These are phyloP conservation scores for Drosophila busckii DNA, from an alignment of 1,140 invertebrate species.

Conservation along the genomic window DNA sequence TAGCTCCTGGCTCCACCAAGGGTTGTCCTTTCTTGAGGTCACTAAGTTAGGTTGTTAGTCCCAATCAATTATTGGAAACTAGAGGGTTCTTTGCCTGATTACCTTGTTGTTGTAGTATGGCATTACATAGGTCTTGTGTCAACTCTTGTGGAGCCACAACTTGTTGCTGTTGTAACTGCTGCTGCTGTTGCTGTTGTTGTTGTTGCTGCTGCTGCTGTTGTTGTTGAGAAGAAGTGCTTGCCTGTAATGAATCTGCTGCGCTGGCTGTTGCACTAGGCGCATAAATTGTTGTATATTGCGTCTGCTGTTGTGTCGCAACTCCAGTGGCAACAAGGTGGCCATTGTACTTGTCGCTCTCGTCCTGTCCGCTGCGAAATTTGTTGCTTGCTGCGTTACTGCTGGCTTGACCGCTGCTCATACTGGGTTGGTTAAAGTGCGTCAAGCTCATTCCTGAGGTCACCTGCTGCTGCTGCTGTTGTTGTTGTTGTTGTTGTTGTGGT, in stretches of 20 bases:
- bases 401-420: slow-evolving; percentile 19
- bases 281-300: slow-evolving; percentile 63
- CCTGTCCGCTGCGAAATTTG: slow-evolving; percentile 54
- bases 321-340: slow-evolving; percentile 64
- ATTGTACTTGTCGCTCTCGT: slow-evolving; percentile 71
- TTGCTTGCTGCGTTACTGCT: slow-evolving; percentile 25
- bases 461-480: slow-evolving; percentile 48
- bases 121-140: slow-evolving; percentile 77
- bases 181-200: slow-evolving; percentile 37
- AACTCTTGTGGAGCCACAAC: slow-evolving; percentile 68
- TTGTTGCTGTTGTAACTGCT: slow-evolving; percentile 57
- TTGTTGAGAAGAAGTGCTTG: slow-evolving; percentile 37
- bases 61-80: too few relatives aligned
- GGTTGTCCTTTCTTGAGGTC: too few relatives aligned
- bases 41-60: background rate
- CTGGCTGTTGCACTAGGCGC: slow-evolving; percentile 44
- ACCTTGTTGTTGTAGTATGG: slow-evolving; percentile 77
- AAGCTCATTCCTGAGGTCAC: slow-evolving; percentile 44
- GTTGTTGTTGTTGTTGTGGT: slow-evolving; percentile 57
- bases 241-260: slow-evolving; percentile 47
- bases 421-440: slow-evolving; percentile 67
- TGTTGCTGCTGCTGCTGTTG: slow-evolving; percentile 48
- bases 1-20: too few relatives aligned
- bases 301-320: slow-evolving; percentile 49
- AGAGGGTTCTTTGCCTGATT: too few relatives aligned